Conservation (phyloP, 2,113 vertebrate species). For the Zapus hudsonius region DNA sequence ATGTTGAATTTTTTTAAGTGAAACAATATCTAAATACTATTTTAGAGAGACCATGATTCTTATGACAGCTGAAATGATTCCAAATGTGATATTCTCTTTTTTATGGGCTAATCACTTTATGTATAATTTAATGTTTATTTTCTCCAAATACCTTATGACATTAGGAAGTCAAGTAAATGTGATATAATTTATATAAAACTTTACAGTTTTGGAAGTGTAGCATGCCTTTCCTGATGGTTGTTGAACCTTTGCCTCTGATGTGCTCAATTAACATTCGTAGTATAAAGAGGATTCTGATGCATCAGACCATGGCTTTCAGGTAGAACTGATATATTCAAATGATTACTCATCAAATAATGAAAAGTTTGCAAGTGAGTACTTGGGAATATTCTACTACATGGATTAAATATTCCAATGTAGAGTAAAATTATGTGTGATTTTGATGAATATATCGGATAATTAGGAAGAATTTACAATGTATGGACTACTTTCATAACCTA, state of each 20-base stretch:
- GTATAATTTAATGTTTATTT: not conserved
- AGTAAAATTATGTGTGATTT: not conserved
- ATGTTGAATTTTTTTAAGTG: not conserved
- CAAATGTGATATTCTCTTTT: not conserved
- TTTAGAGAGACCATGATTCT: not conserved
- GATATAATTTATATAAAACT: not conserved
- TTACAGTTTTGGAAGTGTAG: not conserved
- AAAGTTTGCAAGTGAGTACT: not conserved
- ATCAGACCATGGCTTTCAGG: fast-evolving
- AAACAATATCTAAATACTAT: not conserved
- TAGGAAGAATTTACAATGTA: not conserved
- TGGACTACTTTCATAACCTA: not conserved
- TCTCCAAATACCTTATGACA: not conserved
- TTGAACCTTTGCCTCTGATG: not conserved
- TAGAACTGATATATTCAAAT: not conserved
- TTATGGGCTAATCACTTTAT: not conserved
- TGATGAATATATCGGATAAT: not conserved
- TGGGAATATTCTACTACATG: not conserved
- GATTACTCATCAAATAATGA: conserved; percentile 2
- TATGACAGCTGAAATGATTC: not conserved
- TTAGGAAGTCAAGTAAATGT: not conserved
- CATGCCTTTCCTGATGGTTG: not conserved
- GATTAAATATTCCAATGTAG: not conserved
- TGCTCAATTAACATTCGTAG: not conserved
- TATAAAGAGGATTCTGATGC: not conserved